These are phyloP conservation scores for Mesorhabditis belari DNA, from an alignment of 2,888 invertebrate genomes.

Conservation along the genomic window DNA sequence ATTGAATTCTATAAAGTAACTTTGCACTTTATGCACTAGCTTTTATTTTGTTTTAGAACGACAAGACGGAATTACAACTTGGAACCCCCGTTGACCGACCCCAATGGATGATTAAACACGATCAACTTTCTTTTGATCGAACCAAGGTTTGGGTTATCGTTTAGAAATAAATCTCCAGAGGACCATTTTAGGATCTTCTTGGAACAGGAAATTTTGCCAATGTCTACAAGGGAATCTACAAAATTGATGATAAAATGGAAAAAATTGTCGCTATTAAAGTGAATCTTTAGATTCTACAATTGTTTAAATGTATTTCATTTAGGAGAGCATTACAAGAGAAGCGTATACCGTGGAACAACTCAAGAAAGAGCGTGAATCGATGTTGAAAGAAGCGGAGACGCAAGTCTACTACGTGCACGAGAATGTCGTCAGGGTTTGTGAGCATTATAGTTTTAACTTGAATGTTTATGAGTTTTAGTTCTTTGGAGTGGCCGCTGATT, in stretches of 20 bases:
- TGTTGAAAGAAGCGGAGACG: neutral
- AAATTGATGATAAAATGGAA: constrained; percentile 1
- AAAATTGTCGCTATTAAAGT: constrained; percentile 11
- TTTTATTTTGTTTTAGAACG: neutral
- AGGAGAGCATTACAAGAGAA: neutral
- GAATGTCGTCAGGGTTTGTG: neutral
- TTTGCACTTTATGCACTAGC: neutral
- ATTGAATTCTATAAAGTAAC: constrained; percentile 21
- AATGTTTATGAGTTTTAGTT: constrained; percentile 63
- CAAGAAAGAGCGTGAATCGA: neutral
- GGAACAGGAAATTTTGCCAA: constrained; percentile 25
- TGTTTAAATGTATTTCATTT: neutral
- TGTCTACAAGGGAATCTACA: constrained; percentile 17
- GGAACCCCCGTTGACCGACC: constrained; percentile 17
- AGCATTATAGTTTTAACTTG: neutral
- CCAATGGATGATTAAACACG: constrained; percentile 29
- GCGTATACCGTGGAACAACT: too few relatives aligned
- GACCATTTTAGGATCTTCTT: constrained; percentile 11
- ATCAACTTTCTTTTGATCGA: constrained; percentile 15
- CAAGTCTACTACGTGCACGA: neutral
- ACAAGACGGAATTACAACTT: constrained; percentile 11
- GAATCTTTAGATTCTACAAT: neutral
- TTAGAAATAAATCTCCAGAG: too few relatives aligned
- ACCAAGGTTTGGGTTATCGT: constrained; percentile 2
- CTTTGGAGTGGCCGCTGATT: constrained; percentile 93